Conservation (phyloP, 2,113 vertebrate species). For the Elachura formosa region DNA sequence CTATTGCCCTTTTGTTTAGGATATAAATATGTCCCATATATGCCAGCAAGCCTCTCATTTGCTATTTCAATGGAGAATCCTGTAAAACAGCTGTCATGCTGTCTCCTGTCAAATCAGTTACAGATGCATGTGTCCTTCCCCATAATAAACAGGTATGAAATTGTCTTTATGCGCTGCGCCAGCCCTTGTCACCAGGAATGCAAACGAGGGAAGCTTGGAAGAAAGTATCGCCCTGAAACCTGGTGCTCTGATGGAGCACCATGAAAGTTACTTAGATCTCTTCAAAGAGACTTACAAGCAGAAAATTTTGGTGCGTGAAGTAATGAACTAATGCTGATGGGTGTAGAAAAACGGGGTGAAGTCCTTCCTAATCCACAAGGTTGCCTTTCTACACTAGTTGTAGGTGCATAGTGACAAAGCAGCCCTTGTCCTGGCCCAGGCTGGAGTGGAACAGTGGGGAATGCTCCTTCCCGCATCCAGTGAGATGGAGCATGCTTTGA, state of each 20-base stretch:
- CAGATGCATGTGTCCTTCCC: neutral
- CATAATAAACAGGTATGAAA: conserved; percentile 58
- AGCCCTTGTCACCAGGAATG: neutral
- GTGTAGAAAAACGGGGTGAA: neutral
- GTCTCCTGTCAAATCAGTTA: conserved; percentile 46
- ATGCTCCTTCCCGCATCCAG: neutral
- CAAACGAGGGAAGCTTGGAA: neutral
- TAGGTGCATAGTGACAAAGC: neutral
- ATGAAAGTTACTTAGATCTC: neutral
- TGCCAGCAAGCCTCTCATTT: neutral
- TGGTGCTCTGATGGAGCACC: neutral
- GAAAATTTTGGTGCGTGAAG: neutral
- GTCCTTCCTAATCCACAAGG: neutral
- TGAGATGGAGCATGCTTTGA: neutral
- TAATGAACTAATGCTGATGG: neutral
- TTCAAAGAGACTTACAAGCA: neutral
- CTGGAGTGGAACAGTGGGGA: neutral
- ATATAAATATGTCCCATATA: conserved; percentile 39
- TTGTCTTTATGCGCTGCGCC: neutral
- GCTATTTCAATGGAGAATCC: conserved; percentile 25
- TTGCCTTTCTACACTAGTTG: neutral
- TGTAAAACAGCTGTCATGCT: conserved; percentile 45
- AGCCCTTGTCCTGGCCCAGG: neutral
- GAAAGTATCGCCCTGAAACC: neutral
- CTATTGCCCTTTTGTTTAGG: conserved; percentile 55